phyloP scores from a whole-genome alignment of 1,140 invertebrate genomes.

The Lepidurus arcticus region DNA sequence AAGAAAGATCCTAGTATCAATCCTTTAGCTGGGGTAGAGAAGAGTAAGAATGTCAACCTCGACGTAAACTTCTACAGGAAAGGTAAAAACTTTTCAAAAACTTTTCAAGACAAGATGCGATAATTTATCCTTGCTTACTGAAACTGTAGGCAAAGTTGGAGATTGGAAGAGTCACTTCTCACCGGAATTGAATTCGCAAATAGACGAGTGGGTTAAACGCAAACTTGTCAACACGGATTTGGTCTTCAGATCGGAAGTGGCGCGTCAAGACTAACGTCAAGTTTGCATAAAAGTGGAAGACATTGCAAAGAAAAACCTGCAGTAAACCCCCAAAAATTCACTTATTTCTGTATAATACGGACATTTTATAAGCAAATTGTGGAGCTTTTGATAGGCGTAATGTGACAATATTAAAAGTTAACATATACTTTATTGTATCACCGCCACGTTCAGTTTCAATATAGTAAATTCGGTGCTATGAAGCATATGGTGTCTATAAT shows the following conservation, averaged over 20 bases:
- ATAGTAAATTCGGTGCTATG: too few species aligned
- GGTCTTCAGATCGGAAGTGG: constrained; percentile 10
- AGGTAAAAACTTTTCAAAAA: neutral
- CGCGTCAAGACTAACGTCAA: constrained; percentile 21
- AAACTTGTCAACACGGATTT: constrained; percentile 24
- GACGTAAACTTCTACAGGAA: neutral
- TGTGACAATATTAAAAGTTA: too few species aligned
- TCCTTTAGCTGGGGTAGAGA: neutral
- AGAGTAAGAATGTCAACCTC: neutral
- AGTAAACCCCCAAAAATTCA: too few species aligned
- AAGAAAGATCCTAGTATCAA: constrained; percentile 40
- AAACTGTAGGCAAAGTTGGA: constrained; percentile 25
- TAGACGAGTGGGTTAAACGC: constrained; percentile 30
- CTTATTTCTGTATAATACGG: too few species aligned
- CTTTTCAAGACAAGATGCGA: neutral
- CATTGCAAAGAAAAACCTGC: too few species aligned
- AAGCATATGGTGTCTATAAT: too few species aligned
- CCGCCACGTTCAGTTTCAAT: too few species aligned
- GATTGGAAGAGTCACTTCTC: constrained; percentile 33
- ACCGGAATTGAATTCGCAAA: constrained; percentile 25
- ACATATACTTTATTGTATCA: too few species aligned
- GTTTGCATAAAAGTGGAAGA: neutral
- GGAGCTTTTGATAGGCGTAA: too few species aligned
- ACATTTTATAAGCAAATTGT: too few species aligned
- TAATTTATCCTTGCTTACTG: neutral